phyloP scores from a whole-genome alignment of 2,113 vertebrate species.

The Elephantulus edwardii region DNA sequence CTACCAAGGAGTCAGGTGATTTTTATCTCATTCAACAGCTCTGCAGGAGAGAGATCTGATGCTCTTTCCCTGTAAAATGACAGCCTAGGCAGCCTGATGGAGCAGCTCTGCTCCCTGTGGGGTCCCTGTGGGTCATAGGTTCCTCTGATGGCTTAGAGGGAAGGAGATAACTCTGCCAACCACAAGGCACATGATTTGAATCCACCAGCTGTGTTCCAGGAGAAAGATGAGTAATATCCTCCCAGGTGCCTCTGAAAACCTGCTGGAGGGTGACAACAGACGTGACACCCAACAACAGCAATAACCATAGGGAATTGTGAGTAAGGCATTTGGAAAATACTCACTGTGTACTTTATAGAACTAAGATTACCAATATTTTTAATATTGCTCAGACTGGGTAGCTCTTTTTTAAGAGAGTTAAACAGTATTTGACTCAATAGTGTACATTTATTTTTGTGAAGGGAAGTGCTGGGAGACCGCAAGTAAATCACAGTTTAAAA shows the following conservation, averaged over 20 bases:
- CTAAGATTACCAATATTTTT: neutral
- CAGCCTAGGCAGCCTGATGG: neutral
- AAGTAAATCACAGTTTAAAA: neutral
- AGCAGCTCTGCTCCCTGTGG: neutral
- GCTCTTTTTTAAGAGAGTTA: neutral
- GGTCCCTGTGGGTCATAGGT: too few species aligned
- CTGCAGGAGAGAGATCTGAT: neutral
- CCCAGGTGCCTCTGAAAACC: too few species aligned
- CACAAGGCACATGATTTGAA: too few species aligned
- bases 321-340: neutral
- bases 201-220: too few species aligned
- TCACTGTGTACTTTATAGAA: neutral
- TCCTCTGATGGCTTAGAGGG: too few species aligned
- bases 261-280: neutral
- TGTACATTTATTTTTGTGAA: neutral
- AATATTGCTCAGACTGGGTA: neutral
- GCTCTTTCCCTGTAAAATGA: neutral
- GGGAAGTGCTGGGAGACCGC: neutral
- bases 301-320: neutral
- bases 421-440: neutral
- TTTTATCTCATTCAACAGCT: neutral
- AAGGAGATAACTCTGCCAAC: too few species aligned
- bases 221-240: too few species aligned
- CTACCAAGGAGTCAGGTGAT: too few species aligned
- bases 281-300: neutral